Conservation (phyloP, 2,113 vertebrate genomes). For the Todiramphus saurophagus region DNA sequence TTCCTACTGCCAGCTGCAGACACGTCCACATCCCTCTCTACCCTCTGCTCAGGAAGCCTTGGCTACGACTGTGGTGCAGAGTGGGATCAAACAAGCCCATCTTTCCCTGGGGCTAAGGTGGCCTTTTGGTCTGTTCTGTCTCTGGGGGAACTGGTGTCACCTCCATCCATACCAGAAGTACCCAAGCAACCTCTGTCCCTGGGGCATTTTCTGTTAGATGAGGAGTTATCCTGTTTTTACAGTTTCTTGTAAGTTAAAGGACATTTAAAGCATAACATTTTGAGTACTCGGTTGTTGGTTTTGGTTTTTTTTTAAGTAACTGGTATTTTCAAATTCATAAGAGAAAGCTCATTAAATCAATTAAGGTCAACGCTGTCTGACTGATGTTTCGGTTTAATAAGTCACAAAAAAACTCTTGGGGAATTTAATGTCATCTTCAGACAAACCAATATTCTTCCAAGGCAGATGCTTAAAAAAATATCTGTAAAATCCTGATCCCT, state of each 20-base stretch:
- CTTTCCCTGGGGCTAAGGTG: background rate
- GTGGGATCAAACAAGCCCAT: background rate
- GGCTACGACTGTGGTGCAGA: background rate
- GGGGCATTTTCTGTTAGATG: background rate
- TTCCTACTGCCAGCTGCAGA: background rate
- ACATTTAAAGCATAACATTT: background rate
- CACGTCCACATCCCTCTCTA: background rate
- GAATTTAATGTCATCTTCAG: slow-evolving; percentile 17
- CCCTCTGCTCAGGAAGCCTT: background rate
- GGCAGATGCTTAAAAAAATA: slow-evolving; percentile 14
- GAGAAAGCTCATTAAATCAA: slow-evolving; percentile 24
- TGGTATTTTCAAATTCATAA: background rate
- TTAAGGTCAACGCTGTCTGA: background rate
- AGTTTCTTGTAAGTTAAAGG: background rate
- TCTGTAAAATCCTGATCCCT: slow-evolving; percentile 28
- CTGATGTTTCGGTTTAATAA: slow-evolving; percentile 19
- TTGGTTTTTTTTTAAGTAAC: background rate
- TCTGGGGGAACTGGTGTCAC: background rate
- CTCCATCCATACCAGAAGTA: background rate
- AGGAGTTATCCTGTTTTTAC: background rate
- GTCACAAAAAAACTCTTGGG: background rate
- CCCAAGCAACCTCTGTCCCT: background rate
- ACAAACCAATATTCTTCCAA: background rate
- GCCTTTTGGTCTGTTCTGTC: background rate
- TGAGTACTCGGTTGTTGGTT: background rate